Evolutionary conservation across 1,140 invertebrate genomes (phyloP).

Genomic region (Aphaenogaster ashmeadi): DNA sequence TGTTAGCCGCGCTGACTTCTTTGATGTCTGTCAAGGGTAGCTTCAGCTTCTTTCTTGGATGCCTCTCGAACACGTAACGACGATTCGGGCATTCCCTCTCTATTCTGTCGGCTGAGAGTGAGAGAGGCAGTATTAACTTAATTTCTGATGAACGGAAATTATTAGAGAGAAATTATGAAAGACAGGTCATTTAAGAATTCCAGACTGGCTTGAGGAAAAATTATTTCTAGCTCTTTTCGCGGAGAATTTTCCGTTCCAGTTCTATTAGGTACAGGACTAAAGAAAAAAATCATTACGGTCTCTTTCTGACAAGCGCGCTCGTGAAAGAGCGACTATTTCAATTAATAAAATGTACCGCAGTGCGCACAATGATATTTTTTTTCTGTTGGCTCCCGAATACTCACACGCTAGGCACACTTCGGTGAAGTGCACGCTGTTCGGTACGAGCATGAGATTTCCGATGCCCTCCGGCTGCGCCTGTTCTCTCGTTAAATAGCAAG

Average conservation of each 20-base stretch:
- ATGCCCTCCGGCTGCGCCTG: constrained; percentile 95
- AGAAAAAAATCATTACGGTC: neutral
- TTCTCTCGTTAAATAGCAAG: constrained; percentile 95
- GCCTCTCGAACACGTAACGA: constrained; percentile 95
- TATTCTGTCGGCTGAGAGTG: constrained; percentile 91
- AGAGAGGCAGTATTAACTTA: neutral
- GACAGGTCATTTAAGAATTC: neutral
- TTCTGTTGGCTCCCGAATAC: constrained; percentile 79
- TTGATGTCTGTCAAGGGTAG: constrained; percentile 92
- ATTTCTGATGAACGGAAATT: neutral
- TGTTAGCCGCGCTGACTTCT: constrained; percentile 92
- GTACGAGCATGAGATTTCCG: constrained; percentile 94
- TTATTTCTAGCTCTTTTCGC: neutral
- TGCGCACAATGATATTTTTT: neutral
- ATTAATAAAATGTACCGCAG: constrained; percentile 4
- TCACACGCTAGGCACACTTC: constrained; percentile 96
- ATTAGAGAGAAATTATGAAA: neutral
- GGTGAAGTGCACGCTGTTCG: constrained; percentile 95
- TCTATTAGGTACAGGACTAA: neutral
- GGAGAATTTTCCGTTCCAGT: neutral
- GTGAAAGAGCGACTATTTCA: neutral
- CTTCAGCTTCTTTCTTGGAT: constrained; percentile 94
- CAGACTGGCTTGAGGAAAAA: neutral
- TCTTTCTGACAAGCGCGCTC: no score
- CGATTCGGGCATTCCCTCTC: constrained; percentile 95